Base-by-base conservation (phyloP, 2,797 vertebrate species). In the Micropoecilia bifurca region DNA sequence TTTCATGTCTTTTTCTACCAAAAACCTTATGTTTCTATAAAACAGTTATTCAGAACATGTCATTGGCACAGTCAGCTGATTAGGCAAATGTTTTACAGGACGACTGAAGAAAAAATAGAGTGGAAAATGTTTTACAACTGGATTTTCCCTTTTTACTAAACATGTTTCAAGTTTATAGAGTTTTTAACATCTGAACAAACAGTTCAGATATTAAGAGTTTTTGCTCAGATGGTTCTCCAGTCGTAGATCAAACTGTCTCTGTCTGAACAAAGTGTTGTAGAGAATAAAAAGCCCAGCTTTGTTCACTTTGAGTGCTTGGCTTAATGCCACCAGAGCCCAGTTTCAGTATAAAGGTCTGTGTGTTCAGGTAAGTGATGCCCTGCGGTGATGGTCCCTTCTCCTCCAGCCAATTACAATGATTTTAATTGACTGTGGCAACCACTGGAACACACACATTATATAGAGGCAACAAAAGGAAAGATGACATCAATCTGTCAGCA, bases 401-500 rank as follows among this genome's bases (percentile, higher is more conserved):
- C 41, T 45, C 12, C 41, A 7, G 41, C 12, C 5, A 6, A 22
- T 8, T 25, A 48, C 72, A 61, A 41, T 73, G 76, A 59, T 46
- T 81, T 22, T 76, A 78, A 82, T 18, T 57, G 48, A 48, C 66
- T 55, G 30, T 55, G 50, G 74, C 73, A 83, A 77, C 63, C 48
- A 75, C 8, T 71, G 41, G 63, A 41, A 22, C 36, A 68, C 25
- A n/a, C 41, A 28, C 28, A 36, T 61, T 71, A 73, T 79, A 73
- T 45, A n/a, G 41, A 48, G 53, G 39, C 68, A 77, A 28, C 13
- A 14, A 45, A 71, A 28, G 7, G 6, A 71, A 45, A 13, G 47
- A 73, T 25, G 72, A 12, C 74, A 61, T 78, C 3, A 59, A 78
- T 73, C 53, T 89, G 75, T 84, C 85, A 66, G 83, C 77, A 30